Base-by-base conservation (phyloP, 2,797 vertebrate genomes). In the Sphenopsis melanotis region DNA sequence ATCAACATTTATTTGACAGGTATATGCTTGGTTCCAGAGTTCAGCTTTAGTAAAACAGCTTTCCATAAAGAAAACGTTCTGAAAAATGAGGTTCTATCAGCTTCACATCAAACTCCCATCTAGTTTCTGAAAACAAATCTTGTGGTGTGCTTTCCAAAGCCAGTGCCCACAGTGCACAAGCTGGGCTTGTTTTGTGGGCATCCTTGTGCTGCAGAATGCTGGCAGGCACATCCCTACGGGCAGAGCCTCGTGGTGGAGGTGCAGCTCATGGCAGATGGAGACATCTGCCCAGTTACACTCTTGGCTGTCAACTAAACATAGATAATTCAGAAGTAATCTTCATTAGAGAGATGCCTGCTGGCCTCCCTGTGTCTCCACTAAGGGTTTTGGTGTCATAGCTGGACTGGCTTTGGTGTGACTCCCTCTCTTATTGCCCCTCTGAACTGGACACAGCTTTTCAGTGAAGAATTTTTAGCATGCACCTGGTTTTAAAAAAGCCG, bases 1-100 rank as follows among this genome's bases (percentile, higher is more conserved):
- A 46, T 15, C 69, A 59, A 88, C 53, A 27, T 94, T 96, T 95
- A 83, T 97, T 91, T 88, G 85, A 84, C 68, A 90, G 66, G 57
- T 70, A 68, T 41, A 13, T 56, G 30, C 83, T 78, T 93, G 44
- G 77, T 63, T 96, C 91, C 75, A 81, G 59, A 81, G 18, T 42
- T 87, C 69, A 72, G 84, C 91, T 76, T 91, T 46, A 36, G 64
- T 79, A 84, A 93, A 95, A 89, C 32, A 81, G 39, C 37, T 71
- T 92, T 94, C 61, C 46, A 44, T 66, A 83, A 41, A 78, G 68
- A 53, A 92, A 66, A 74, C 0, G 0, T 78, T 77, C 59, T 93
- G 81, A 90, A 89, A 94, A 96, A 96, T 87, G 19, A 94, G 59
- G 61, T 82, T 95, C 81, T 57, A 49, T 72, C 57, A 72, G 71